phyloP scores from a whole-genome alignment of 2,113 vertebrate genomes.

The Anguilla japonica region DNA sequence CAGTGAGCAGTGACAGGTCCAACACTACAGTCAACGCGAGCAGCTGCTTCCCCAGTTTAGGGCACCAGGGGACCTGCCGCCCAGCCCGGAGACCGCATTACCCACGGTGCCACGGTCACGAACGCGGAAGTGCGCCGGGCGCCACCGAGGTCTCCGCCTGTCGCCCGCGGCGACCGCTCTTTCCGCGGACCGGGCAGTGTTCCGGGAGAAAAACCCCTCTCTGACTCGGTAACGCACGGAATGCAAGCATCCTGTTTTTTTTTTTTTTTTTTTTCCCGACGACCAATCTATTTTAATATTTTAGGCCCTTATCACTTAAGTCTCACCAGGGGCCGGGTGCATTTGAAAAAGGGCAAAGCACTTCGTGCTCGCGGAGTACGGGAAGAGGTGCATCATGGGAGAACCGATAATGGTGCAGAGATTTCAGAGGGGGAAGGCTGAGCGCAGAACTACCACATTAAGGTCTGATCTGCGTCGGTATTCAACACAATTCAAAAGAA shows the following conservation, averaged over 20 bases:
- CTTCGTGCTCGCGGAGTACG: constrained; percentile 45
- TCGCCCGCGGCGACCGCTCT: not conserved
- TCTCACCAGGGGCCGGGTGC: not conserved
- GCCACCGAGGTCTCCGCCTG: not conserved
- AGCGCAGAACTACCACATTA: not conserved
- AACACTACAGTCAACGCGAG: constrained; percentile 59
- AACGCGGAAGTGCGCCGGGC: not conserved
- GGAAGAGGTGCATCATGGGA: constrained; percentile 55
- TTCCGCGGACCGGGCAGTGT: not conserved
- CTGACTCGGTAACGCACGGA: not conserved
- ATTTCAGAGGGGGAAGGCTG: constrained; percentile 47
- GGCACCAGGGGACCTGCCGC: constrained; percentile 37
- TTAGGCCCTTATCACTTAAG: constrained; percentile 8
- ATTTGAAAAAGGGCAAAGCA: constrained; percentile 45
- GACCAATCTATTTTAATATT: not conserved
- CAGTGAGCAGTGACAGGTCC: constrained; percentile 61
- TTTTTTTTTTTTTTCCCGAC: no score
- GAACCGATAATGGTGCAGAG: constrained; percentile 54
- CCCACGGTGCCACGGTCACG: constrained; percentile 30
- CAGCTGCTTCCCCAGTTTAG: constrained; percentile 59
- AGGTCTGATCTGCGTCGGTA: not conserved
- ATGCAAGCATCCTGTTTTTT: not conserved
- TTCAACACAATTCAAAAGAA: not conserved
- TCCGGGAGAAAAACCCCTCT: not conserved
- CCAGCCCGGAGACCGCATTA: constrained; percentile 44